Evolutionary conservation across 1,140 invertebrate species (phyloP).

Genomic region (Heliconius congener): DNA sequence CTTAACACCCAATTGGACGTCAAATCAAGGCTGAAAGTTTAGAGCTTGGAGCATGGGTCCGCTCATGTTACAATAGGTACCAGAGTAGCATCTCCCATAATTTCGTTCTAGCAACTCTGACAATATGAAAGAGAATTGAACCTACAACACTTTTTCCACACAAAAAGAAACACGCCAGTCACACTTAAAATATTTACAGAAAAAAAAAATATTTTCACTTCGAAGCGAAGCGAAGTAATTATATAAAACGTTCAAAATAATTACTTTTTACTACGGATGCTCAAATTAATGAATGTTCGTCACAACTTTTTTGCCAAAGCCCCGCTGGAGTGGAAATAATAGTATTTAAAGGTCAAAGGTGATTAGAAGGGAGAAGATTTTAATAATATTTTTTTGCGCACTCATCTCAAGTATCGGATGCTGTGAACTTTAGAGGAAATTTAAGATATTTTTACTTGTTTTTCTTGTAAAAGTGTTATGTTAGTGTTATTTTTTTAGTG

Average conservation of each 20-base stretch:
- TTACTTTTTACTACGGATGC: slow-evolving; percentile 10
- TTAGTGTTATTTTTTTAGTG: neutral
- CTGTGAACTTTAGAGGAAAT: slow-evolving; percentile 9
- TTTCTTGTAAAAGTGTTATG: slow-evolving; percentile 3
- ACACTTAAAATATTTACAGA: neutral
- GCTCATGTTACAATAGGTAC: too few species aligned
- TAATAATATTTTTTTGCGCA: slow-evolving; percentile 14
- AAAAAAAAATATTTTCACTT: neutral
- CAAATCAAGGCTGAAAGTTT: too few species aligned
- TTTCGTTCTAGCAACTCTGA: neutral
- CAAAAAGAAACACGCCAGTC: neutral
- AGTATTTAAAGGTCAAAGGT: slow-evolving; percentile 15
- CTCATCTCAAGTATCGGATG: slow-evolving; percentile 13
- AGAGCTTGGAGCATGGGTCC: too few species aligned
- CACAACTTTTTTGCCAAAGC: slow-evolving; percentile 11
- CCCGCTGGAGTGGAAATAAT: slow-evolving; percentile 7
- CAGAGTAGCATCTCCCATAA: too few species aligned
- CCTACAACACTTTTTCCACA: neutral
- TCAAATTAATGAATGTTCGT: slow-evolving; percentile 12
- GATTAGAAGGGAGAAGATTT: slow-evolving; percentile 15
- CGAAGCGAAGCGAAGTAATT: slow-evolving; percentile 7
- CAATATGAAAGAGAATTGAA: neutral
- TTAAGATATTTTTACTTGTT: neutral
- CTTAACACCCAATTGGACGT: too few species aligned
- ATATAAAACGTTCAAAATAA: slow-evolving; percentile 14